A percentile compares a stretch with the other conserved stretches of the same genome.
phyloP scores from a whole-genome alignment of 2,113 vertebrate genomes.

The Thymallus thymallus region DNA sequence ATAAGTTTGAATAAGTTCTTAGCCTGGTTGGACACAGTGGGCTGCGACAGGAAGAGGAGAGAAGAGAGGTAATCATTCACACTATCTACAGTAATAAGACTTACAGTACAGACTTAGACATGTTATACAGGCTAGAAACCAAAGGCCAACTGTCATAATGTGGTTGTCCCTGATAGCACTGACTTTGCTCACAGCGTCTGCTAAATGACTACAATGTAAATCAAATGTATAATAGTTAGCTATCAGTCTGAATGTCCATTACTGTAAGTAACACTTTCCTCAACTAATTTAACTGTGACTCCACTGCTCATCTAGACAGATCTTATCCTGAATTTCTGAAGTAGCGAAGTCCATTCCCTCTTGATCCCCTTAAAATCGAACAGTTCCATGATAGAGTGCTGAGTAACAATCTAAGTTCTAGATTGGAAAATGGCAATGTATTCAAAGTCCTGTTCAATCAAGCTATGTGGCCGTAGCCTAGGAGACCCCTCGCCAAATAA shows the following conservation, averaged over 20 bases:
- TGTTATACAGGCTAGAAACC: too few species aligned
- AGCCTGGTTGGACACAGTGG: constrained; percentile 73
- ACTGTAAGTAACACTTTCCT: not conserved
- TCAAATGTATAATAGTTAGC: too few species aligned
- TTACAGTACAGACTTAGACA: not conserved
- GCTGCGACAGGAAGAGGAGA: constrained; percentile 57
- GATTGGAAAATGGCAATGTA: constrained; percentile 16
- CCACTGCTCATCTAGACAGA: not conserved
- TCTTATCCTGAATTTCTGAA: not conserved
- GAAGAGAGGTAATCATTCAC: not conserved
- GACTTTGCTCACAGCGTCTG: too few species aligned
- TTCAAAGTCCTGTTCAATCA: constrained; percentile 43
- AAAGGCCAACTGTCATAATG: too few species aligned
- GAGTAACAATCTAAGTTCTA: too few species aligned
- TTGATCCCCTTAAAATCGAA: too few species aligned
- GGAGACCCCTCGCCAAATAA: too few species aligned
- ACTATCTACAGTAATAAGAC: constrained; percentile 8
- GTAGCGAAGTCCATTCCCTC: not conserved
- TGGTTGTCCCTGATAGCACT: too few species aligned
- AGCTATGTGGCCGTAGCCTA: constrained; percentile 3
- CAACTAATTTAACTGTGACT: constrained; percentile 10
- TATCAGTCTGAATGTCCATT: too few species aligned
- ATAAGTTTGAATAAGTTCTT: too few species aligned
- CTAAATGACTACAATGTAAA: too few species aligned
- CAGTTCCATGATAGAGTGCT: too few species aligned